Conservation (phyloP, 2,113 vertebrate genomes). For the Etheostoma cragini region DNA sequence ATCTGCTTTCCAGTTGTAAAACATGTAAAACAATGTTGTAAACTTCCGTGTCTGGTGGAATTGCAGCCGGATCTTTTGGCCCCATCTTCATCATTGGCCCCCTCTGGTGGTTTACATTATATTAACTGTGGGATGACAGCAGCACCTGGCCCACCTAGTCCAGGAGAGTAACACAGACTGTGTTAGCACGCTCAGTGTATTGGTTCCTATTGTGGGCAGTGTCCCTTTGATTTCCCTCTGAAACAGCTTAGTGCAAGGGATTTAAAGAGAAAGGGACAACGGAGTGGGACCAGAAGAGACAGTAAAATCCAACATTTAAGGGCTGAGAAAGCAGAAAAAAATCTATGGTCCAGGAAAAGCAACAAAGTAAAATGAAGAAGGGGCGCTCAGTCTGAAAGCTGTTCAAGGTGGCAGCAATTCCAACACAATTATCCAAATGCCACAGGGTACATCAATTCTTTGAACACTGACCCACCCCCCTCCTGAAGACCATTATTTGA, state of each 20-base stretch:
- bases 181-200: conserved; percentile 4
- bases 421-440: conserved; percentile 81
- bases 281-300: background rate
- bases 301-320: conserved; percentile 19
- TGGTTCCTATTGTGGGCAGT: conserved; percentile 4
- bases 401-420: conserved; percentile 74
- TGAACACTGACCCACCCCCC: conserved; percentile 82
- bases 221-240: conserved; percentile 18
- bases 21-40: conserved; percentile 56
- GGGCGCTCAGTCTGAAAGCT: conserved; percentile 43
- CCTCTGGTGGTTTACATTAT: conserved; percentile 71
- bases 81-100: conserved; percentile 57
- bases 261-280: background rate
- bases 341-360: conserved; percentile 27
- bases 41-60: conserved; percentile 17
- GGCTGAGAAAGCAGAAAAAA: background rate
- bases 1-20: conserved; percentile 65
- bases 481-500: conserved; percentile 90
- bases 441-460: conserved; percentile 78
- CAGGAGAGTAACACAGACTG: conserved; percentile 18
- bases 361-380: conserved; percentile 49
- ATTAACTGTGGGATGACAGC: conserved; percentile 24
- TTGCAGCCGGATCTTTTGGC: background rate
- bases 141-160: conserved; percentile 37
- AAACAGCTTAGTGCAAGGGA: background rate